Evolutionary conservation across 53 echinoderm and acorn worm species (phyloP), one percentile per base, ranked within the genome.

Genomic region (Crossaster papposus): DNA sequence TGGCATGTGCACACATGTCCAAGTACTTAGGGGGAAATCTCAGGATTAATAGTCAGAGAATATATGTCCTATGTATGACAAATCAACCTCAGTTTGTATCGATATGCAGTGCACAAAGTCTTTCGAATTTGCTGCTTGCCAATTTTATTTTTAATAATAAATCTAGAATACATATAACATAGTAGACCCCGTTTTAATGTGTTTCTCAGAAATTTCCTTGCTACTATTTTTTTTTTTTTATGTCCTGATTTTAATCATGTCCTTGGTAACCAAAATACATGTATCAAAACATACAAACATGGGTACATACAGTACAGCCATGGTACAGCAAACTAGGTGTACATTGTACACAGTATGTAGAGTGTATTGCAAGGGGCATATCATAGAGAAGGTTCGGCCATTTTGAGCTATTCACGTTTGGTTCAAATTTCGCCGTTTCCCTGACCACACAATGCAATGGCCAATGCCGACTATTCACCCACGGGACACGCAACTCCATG

Each of bases 311-410:
- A 44, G 9, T 44, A 30, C 64, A 81, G 30, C 15, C 20, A 23
- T 11, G n/a, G n/a, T 83, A 37, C 18, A 8, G 38, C 83, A 83
- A 30, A 83, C 1, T 2, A 51, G n/a, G n/a, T 83, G 81, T 24
- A 22, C 13, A 36, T 34, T 38, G 70, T 70, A 44, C 70, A 50
- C 63, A 28, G 51, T 26, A 24, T 70, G 70, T n/a, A 65, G 26
- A 11, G 35, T 36, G 36, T 35, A 36, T 36, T 17, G 44, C 44
- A 44, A 44, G 44, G 44, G 44, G 33, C 14, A 20, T 74, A 28
- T n/a, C 78, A 24, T n/a, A n/a, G n/a, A n/a, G 23, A 78, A 51
- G 7, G 54, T 85, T 53, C 85, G 85, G 85, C 85, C 85, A 85
- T 85, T 85, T 85, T 85, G 85, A 50, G 85, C 38, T 28, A 85